Evolutionary conservation across 2,888 invertebrate species (phyloP), one percentile per base, ranked within the genome.

Genomic region (Pheosia gnoma): DNA sequence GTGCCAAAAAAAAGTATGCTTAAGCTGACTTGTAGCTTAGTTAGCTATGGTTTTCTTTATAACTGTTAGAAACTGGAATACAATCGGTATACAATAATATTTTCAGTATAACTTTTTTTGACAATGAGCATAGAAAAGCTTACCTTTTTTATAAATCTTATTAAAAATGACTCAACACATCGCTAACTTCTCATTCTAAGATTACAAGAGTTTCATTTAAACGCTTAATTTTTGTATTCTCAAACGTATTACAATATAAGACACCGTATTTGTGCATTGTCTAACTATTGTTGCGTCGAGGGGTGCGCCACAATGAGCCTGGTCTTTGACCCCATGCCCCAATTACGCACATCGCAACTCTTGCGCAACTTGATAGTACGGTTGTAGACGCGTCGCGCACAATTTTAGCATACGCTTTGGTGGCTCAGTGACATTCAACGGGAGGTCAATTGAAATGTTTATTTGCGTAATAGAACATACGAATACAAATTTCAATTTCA

Each of bases 271-370:
- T 68, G 61, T 69, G 68, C 64, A 73, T 67, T 77, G 75, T 57
- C 36, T 75, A 51, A 45, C 65, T 63, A 66, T 77, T 77, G 77
- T 78, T 64, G 65, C 62, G 66, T 65, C 74, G 64, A 72, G 68
- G 73, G 77, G 78, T 80, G 73, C 68, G 70, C 70, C 79, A 83
- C 41, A 43, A 45, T 86, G 79, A 74, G 77, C 67, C 76, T 81
- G 89, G 86, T 86, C 84, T 88, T 84, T 87, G 88, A 88, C 87
- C 90, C 78, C 78, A 66, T 85, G 83, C 69, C 84, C 85, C 77
- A 84, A 80, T 89, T 86, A 78, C 72, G 75, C 67, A 67, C 69
- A 74, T 57, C 60, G 56, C 66, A 68, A 70, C 75, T 68, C 72
- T 84, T 81, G 80, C 81, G 74, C 79, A 81, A 81, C 74, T 66